Conservation (phyloP, 2,888 invertebrate species). For the Apomyelois bistriatella region DNA sequence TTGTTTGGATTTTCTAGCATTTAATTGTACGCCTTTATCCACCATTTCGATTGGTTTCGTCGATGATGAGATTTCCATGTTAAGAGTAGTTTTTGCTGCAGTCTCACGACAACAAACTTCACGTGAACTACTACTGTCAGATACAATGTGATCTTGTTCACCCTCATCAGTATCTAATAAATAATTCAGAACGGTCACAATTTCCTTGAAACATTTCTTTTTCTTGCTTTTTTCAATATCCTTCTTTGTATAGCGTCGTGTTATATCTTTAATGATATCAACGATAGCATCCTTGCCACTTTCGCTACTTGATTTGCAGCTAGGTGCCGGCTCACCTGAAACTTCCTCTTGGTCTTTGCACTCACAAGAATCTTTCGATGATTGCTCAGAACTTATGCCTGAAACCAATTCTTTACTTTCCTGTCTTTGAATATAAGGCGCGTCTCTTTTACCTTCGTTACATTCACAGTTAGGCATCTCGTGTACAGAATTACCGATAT, state of each 20-base stretch:
- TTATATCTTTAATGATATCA: conserved; percentile 61
- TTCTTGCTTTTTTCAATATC: conserved; percentile 50
- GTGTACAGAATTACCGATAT: conserved; percentile 6
- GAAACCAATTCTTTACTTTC: neutral
- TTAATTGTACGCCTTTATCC: conserved; percentile 50
- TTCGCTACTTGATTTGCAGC: conserved; percentile 21
- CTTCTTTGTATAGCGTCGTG: conserved; percentile 63
- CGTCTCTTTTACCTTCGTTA: neutral
- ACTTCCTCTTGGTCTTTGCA: conserved; percentile 9
- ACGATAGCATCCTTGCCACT: conserved; percentile 39
- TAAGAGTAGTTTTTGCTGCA: neutral
- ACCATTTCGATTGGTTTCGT: conserved; percentile 26
- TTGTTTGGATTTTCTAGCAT: conserved; percentile 35
- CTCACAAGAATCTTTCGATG: conserved; percentile 11
- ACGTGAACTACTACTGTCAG: conserved; percentile 16
- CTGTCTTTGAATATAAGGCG: neutral
- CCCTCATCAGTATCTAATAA: conserved; percentile 65
- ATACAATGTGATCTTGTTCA: conserved; percentile 29
- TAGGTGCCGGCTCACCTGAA: conserved; percentile 18
- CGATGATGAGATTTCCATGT: conserved; percentile 15
- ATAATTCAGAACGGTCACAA: conserved; percentile 60
- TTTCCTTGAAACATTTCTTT: conserved; percentile 67
- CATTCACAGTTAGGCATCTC: neutral
- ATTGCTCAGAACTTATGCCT: conserved; percentile 4
- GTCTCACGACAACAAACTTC: conserved; percentile 2